phyloP scores from a whole-genome alignment of 2,113 vertebrate species.

The Erythrocercus mccallii region DNA sequence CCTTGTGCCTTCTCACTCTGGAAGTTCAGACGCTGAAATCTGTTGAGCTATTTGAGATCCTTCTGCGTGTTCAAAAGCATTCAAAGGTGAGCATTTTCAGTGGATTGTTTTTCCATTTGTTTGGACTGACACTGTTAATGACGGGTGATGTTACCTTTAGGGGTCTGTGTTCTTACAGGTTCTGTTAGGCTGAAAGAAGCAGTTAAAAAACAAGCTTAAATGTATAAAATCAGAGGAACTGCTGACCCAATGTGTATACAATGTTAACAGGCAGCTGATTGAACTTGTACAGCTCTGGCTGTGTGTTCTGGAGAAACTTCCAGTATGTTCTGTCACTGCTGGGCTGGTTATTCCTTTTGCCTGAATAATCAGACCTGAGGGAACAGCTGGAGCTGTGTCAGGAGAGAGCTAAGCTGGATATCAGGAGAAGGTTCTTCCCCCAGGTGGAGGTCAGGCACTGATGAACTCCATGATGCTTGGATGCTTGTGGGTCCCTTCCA shows the following conservation, averaged over 20 bases:
- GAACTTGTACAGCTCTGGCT: neutral
- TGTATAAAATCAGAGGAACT: neutral
- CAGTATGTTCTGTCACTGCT: neutral
- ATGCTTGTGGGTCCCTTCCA: neutral
- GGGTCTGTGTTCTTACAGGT: too few relatives aligned
- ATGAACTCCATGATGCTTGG: neutral
- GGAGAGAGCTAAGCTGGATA: neutral
- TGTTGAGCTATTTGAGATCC: slow-evolving; percentile 86
- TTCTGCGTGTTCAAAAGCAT: slow-evolving; percentile 87
- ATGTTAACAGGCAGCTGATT: neutral
- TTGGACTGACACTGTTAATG: neutral
- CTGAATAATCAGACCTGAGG: neutral
- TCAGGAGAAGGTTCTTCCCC: neutral
- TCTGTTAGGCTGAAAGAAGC: neutral
- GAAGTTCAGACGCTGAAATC: slow-evolving; percentile 87
- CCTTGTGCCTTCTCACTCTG: slow-evolving; percentile 90
- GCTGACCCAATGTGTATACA: neutral
- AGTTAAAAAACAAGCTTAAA: neutral
- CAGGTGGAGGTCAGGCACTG: neutral
- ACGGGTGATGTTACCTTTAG: accelerated
- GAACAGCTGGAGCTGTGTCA: neutral
- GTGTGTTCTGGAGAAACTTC: neutral
- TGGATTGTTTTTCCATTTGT: neutral
- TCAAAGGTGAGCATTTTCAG: slow-evolving; percentile 76
- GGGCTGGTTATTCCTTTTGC: neutral